A percentile compares a stretch with the other conserved stretches of the same genome.
phyloP scores from a whole-genome alignment of 2,888 invertebrate species.

The Leucophora obtusa region DNA sequence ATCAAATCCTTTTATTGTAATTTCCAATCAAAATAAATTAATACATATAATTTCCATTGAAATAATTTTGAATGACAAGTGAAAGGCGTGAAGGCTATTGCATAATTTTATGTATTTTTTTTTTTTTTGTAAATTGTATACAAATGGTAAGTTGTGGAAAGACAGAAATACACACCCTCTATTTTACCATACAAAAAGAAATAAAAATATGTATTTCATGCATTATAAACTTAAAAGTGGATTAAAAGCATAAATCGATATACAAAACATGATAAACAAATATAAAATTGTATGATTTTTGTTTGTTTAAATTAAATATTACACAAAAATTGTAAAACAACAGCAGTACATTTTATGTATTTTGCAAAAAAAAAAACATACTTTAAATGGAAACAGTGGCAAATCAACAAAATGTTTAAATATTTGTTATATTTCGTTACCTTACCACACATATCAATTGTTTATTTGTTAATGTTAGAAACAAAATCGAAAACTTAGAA shows the following conservation, averaged over 20 bases:
- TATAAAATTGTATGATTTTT: conserved; percentile 17
- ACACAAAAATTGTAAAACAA: conserved; percentile 1
- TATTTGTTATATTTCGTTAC: conserved; percentile 37
- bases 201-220: conserved; percentile 2
- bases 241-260: conserved; percentile 52
- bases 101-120: conserved; percentile 42
- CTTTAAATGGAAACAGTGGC: conserved; percentile 41
- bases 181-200: neutral
- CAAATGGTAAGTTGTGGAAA: neutral
- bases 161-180: conserved; percentile 46
- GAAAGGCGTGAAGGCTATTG: conserved; percentile 60
- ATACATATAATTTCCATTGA: conserved; percentile 2
- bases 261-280: conserved; percentile 44
- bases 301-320: conserved; percentile 47
- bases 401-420: conserved; percentile 54
- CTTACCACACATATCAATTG: conserved; percentile 34
- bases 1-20: conserved; percentile 1
- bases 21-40: conserved; percentile 29
- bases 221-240: conserved; percentile 35
- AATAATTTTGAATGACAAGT: conserved; percentile 52
- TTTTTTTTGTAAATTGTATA: neutral
- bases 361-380: conserved; percentile 23
- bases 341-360: conserved; percentile 10
- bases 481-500: conserved; percentile 13
- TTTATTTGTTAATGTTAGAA: conserved; percentile 19